phyloP scores from a whole-genome alignment of 2,797 vertebrate species.

The Pangasius sanitwongsei region DNA sequence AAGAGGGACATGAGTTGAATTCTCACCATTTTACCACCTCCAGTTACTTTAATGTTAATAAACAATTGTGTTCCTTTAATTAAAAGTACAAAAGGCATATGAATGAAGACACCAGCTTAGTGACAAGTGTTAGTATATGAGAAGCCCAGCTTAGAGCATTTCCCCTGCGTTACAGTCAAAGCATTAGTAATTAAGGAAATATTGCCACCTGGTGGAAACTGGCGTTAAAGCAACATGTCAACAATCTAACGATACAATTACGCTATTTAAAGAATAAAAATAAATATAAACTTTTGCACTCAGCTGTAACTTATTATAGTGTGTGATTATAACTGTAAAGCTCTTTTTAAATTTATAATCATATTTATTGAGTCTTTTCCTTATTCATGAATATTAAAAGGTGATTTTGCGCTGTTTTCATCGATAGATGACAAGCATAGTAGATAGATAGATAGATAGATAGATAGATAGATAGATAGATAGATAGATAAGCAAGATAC shows the following conservation, averaged over 20 bases:
- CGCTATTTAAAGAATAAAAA: neutral
- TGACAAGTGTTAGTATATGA: neutral
- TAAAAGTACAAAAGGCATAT: neutral
- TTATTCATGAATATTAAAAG: neutral
- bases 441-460: no score
- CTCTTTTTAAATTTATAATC: neutral
- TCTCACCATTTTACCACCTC: neutral
- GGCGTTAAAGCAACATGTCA: neutral
- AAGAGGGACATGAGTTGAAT: neutral
- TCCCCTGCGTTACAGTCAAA: neutral
- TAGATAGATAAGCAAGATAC: no score
- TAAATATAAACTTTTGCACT: neutral
- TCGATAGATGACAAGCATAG: no score
- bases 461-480: no score
- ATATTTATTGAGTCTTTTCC: neutral
- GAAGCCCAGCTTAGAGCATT: neutral
- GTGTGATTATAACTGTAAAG: neutral
- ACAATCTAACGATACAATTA: neutral
- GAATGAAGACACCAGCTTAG: neutral
- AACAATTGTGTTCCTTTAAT: neutral
- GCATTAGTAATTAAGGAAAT: neutral
- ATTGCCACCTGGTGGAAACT: constrained; percentile 15
- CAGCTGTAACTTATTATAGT: neutral
- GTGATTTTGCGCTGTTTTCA: neutral
- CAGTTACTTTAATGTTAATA: neutral